Base-by-base conservation (phyloP, 37 sponge, comb jelly and placozoan species). In the Agelas oroides region DNA sequence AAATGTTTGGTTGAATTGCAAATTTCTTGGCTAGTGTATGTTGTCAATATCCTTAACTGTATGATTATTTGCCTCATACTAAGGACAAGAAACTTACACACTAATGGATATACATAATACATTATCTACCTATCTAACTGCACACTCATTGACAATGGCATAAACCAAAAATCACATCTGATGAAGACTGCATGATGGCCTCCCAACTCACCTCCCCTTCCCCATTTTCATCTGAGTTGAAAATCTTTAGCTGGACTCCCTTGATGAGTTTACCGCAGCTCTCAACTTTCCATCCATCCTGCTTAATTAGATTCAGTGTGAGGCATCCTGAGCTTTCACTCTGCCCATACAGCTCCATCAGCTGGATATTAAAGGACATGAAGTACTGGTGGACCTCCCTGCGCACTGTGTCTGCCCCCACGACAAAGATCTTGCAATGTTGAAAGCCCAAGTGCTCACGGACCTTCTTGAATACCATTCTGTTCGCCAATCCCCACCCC, bases 301-400 rank as follows among this genome's bases (percentile, higher is more conserved):
- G 55, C 23, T 76, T 54, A n/a, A 79, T 53, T 28, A 83, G 39
- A 66, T 82, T 87, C 21, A 81, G 30, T 8, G 78, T 81, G 35
- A 82, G 86, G 16, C 89, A 83, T 12, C 91, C 92, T 41, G 78
- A 83, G 71, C 81, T 84, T 71, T 96, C 96, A 3, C 62, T 54
- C 84, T 14, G 54, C 32, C 99, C 99, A 63, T 95, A 98, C 27
- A 92, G 62, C 73, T 94, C 94, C 74, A 90, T 84, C 40, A 98
- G 70, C 5, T 97, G 94, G 31, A 98, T 88, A 68, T 98, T 85
- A 27, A 96, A 18, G 41, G 87, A 81, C 80, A 79, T 86, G 86
- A 95, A 98, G 89, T 79, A 98, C 13, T 94, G 90, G 52, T 94
- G 67, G 15, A 90, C 73, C 65, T 74, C 75, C 30, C 1, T 63